Evolutionary conservation across 2,797 vertebrate genomes (phyloP).

Genomic region (Spea hammondii): DNA sequence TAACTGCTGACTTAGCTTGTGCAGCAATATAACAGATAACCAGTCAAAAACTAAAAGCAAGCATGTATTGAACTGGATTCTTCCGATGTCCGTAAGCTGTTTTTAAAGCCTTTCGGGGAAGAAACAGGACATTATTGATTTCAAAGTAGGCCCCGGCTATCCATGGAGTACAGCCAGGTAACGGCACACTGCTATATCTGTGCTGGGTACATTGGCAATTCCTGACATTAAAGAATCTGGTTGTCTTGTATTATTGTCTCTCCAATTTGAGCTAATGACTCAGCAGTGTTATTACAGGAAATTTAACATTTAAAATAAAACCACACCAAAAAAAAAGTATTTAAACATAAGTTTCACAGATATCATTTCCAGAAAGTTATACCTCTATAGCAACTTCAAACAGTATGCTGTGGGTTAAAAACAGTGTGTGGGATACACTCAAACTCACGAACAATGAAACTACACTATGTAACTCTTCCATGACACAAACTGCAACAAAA

Average conservation of each 20-base stretch:
- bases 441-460: constrained; percentile 7
- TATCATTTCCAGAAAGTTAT: constrained; percentile 44
- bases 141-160: constrained; percentile 7
- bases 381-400: constrained; percentile 32
- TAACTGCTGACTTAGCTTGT: constrained; percentile 19
- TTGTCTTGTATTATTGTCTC: constrained; percentile 31
- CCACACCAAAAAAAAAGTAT: constrained; percentile 34
- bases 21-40: constrained; percentile 28
- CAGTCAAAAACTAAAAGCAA: constrained; percentile 31
- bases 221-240: constrained; percentile 26
- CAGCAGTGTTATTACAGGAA: constrained; percentile 48
- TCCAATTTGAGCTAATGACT: constrained; percentile 38
- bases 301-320: constrained; percentile 29
- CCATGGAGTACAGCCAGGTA: constrained; percentile 27
- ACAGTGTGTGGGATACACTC: constrained; percentile 13
- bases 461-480: not conserved
- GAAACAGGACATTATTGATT: constrained; percentile 39
- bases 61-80: constrained; percentile 21
- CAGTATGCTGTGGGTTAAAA: constrained; percentile 6
- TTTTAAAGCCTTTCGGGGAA: constrained; percentile 34
- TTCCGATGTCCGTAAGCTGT: constrained; percentile 27
- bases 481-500: not conserved
- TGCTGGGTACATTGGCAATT: constrained; percentile 20
- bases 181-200: constrained; percentile 28
- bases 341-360: constrained; percentile 26